Evolutionary conservation across 2,113 vertebrate species (phyloP).

Genomic region (Helogale parvula): DNA sequence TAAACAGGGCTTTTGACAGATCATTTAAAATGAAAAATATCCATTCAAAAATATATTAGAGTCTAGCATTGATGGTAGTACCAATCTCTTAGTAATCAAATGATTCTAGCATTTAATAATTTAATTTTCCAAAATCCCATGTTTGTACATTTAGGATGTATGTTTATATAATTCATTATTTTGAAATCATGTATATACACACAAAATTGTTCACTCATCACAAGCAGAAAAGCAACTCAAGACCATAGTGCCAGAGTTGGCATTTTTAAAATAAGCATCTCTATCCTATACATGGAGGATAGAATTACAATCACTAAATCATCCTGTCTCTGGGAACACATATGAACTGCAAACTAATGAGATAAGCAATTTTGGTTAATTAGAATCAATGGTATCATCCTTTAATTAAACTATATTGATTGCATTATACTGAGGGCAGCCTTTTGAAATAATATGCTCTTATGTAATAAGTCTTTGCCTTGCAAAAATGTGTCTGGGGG

Average conservation of each 20-base stretch:
- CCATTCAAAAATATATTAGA: slow-evolving; percentile 71
- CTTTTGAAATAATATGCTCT: slow-evolving; percentile 79
- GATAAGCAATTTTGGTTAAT: slow-evolving; percentile 84
- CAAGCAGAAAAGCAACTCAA: slow-evolving; percentile 13
- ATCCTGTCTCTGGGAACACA: slow-evolving; percentile 76
- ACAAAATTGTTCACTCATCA: slow-evolving; percentile 63
- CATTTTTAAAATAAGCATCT: slow-evolving; percentile 42
- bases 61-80: slow-evolving; percentile 54
- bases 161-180: slow-evolving; percentile 68
- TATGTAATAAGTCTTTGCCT: slow-evolving; percentile 79
- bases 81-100: slow-evolving; percentile 61
- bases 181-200: slow-evolving; percentile 71
- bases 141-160: slow-evolving; percentile 60
- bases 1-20: slow-evolving; percentile 64
- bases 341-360: slow-evolving; percentile 85
- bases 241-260: neutral
- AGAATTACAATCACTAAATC: slow-evolving; percentile 79
- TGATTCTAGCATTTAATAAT: slow-evolving; percentile 70
- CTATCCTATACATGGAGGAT: slow-evolving; percentile 54
- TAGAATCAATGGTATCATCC: slow-evolving; percentile 87
- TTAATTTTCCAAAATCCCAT: slow-evolving; percentile 53
- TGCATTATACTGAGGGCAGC: slow-evolving; percentile 70
- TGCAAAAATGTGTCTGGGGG: slow-evolving; percentile 73
- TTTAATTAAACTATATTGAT: slow-evolving; percentile 89
- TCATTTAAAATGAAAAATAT: slow-evolving; percentile 80